phyloP scores from a whole-genome alignment of 2,888 invertebrate species.

The Drosophila pullipes region DNA sequence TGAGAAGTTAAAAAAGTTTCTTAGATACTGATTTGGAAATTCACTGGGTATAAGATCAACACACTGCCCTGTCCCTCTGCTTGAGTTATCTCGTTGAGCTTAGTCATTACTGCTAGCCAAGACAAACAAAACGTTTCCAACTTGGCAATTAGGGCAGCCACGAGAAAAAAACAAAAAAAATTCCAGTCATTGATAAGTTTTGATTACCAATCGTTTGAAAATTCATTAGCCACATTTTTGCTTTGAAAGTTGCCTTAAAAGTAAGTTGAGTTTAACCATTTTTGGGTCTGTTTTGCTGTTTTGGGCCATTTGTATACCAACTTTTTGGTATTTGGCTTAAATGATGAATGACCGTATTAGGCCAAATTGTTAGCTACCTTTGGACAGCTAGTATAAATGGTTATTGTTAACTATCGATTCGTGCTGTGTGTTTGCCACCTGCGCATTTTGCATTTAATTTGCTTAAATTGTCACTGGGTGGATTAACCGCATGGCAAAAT shows the following conservation, averaged over 20 bases:
- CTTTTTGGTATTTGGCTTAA: constrained; percentile 24
- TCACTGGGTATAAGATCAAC: constrained; percentile 2
- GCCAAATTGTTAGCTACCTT: constrained; percentile 14
- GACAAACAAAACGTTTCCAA: constrained; percentile 2
- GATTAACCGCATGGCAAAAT: neutral
- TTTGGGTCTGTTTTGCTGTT: neutral
- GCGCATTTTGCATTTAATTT: constrained; percentile 65
- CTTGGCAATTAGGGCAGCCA: constrained; percentile 33
- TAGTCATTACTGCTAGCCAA: constrained; percentile 25
- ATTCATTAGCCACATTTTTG: constrained; percentile 29
- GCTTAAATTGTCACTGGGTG: constrained; percentile 56
- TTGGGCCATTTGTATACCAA: constrained; percentile 28
- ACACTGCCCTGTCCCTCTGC: neutral
- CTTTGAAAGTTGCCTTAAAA: constrained; percentile 1
- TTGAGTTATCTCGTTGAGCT: constrained; percentile 15
- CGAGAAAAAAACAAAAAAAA: neutral
- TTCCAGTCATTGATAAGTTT: constrained; percentile 25
- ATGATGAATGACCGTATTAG: constrained; percentile 41
- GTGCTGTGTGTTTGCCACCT: constrained; percentile 21
- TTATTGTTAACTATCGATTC: constrained; percentile 44
- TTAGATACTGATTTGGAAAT: neutral
- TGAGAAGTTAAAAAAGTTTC: neutral
- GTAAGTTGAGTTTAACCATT: neutral
- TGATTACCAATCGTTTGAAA: constrained; percentile 28
- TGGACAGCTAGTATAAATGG: constrained; percentile 11